These are phyloP conservation scores for Nothobranchius furzeri DNA, from an alignment of 2,113 vertebrate genomes.

Conservation along the genomic window DNA sequence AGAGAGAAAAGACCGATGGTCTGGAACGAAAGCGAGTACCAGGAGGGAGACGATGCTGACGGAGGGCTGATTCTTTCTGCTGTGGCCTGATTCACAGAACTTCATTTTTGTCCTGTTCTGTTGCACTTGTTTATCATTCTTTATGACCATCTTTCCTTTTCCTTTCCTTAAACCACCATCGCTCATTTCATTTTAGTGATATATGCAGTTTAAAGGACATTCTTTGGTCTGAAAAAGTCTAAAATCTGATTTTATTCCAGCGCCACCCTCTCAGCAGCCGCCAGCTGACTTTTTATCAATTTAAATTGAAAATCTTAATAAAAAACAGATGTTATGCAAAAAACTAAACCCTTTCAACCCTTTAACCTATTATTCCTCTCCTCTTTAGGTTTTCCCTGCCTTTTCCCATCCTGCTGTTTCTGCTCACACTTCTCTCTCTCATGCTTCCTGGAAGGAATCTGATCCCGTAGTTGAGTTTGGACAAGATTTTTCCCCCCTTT, in stretches of 20 bases:
- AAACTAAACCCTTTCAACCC: not conserved
- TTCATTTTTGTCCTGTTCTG: constrained; percentile 3
- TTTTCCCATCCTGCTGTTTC: not conserved
- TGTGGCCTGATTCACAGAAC: constrained; percentile 15
- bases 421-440: not conserved
- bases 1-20: constrained; percentile 13
- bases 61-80: not conserved
- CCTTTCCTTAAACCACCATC: not conserved
- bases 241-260: constrained; percentile 5
- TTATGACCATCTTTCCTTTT: constrained; percentile 9
- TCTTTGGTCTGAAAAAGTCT: constrained; percentile 2
- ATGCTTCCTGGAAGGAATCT: constrained; percentile 8
- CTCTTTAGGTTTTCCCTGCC: not conserved
- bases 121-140: constrained; percentile 13
- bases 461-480: constrained; percentile 27
- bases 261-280: not conserved
- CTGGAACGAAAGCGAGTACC: constrained; percentile 36
- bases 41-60: constrained; percentile 36
- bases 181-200: constrained; percentile 9
- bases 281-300: not conserved
- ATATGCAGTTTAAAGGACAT: not conserved
- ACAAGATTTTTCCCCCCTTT: constrained; percentile 19
- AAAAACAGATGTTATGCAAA: constrained; percentile 51
- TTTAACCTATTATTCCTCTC: not conserved
- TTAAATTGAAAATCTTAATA: constrained; percentile 29